Conservation (phyloP, 35 echinoderm and acorn worm species). For the Ophiothrix spiculata region DNA sequence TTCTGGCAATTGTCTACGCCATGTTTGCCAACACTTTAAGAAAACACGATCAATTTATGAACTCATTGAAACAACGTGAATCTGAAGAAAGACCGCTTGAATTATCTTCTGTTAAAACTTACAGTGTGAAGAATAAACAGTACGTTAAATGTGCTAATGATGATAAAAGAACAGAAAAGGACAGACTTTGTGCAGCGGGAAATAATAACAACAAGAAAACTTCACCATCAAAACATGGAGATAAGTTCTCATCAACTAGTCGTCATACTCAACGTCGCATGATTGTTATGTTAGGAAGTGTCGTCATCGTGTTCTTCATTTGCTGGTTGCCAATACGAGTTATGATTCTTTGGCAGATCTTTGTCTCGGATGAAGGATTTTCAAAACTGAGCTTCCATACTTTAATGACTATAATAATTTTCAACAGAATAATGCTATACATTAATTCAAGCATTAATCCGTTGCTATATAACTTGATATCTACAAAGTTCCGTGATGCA, state of each 20-base stretch:
- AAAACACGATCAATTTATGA: slow-evolving; percentile 73
- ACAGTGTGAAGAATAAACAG: not conserved
- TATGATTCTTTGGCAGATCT: slow-evolving; percentile 71
- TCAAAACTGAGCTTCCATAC: not conserved
- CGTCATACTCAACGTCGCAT: slow-evolving; percentile 45
- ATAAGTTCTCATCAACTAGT: not conserved
- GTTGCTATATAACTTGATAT: slow-evolving; percentile 87
- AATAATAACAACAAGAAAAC: not conserved
- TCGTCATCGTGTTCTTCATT: slow-evolving; percentile 83
- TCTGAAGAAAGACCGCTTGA: not conserved
- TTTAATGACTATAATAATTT: slow-evolving; percentile 25
- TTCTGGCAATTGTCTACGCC: slow-evolving; percentile 65
- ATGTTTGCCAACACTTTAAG: slow-evolving; percentile 62
- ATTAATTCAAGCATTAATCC: slow-evolving; percentile 91
- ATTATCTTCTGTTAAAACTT: not conserved
- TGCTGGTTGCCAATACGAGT: slow-evolving; percentile 82
- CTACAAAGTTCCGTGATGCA: slow-evolving; percentile 77
- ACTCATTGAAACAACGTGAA: slow-evolving; percentile 16
- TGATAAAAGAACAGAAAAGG: not conserved
- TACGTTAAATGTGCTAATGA: not conserved
- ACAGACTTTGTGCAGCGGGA: not conserved
- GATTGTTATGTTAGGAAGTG: slow-evolving; percentile 59
- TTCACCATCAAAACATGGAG: not conserved
- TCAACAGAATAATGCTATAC: slow-evolving; percentile 61
- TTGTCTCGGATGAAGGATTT: not conserved